These are phyloP conservation scores for Diarsia rubi DNA, from an alignment of 2,888 invertebrate species.

Conservation along the genomic window DNA sequence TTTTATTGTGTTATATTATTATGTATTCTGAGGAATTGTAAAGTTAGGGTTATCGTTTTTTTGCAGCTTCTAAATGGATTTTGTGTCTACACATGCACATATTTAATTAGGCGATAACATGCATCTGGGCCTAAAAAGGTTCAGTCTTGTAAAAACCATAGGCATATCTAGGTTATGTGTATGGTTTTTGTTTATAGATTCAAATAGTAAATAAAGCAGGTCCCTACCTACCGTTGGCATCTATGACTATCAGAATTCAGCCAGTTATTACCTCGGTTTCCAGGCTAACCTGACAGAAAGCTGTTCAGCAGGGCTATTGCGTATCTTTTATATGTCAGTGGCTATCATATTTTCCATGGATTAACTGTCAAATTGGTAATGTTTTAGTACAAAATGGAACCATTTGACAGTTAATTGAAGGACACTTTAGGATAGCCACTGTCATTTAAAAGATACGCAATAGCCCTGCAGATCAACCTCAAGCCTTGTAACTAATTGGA, in stretches of 20 bases:
- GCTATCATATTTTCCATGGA: too few species aligned
- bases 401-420: too few species aligned
- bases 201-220: background rate
- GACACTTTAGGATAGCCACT: too few species aligned
- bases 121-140: background rate
- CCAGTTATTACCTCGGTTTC: background rate
- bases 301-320: too few species aligned
- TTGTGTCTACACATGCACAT: background rate
- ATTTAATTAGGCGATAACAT: background rate
- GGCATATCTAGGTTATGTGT: background rate
- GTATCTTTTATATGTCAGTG: too few species aligned
- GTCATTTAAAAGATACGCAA: too few species aligned
- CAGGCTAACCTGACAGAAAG: background rate
- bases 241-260: background rate
- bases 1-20: background rate
- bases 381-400: too few species aligned
- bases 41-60: background rate
- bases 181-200: background rate
- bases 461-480: too few species aligned
- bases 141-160: background rate
- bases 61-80: background rate
- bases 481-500: background rate
- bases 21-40: background rate
- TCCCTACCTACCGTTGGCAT: background rate
- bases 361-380: too few species aligned